Percentiles rank a stretch among this genome's conserved stretches.
phyloP scores from a whole-genome alignment of 2,797 vertebrate genomes.

The Pachyuromys duprasi region DNA sequence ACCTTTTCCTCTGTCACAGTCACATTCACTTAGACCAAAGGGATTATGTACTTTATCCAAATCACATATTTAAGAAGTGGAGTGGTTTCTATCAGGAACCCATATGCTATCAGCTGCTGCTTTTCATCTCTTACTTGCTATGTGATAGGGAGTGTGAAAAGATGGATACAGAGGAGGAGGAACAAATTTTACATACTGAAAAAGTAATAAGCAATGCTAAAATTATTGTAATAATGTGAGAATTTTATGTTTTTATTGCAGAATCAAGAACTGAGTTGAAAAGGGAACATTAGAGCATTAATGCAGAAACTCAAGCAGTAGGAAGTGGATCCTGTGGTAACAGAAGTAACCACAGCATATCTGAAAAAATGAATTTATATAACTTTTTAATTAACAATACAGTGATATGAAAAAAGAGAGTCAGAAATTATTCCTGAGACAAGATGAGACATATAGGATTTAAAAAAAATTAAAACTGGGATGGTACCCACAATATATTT shows the following conservation, averaged over 20 bases:
- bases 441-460: background rate
- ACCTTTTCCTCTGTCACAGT: background rate
- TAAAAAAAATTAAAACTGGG: background rate
- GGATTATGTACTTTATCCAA: background rate
- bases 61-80: background rate
- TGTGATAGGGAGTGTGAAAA: background rate
- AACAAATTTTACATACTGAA: background rate
- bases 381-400: background rate
- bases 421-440: background rate
- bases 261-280: background rate
- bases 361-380: background rate
- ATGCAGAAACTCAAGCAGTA: background rate
- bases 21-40: background rate
- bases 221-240: background rate
- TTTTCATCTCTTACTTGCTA: background rate
- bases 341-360: background rate
- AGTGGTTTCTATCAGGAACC: background rate
- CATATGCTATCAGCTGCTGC: background rate
- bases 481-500: background rate
- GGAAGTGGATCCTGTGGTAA: background rate
- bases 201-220: background rate
- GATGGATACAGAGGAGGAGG: background rate
- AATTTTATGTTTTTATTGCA: background rate
- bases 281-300: rapidly evolving
- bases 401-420: background rate